Conservation (phyloP, 1,140 invertebrate genomes). For the Caerostris extrusa region DNA sequence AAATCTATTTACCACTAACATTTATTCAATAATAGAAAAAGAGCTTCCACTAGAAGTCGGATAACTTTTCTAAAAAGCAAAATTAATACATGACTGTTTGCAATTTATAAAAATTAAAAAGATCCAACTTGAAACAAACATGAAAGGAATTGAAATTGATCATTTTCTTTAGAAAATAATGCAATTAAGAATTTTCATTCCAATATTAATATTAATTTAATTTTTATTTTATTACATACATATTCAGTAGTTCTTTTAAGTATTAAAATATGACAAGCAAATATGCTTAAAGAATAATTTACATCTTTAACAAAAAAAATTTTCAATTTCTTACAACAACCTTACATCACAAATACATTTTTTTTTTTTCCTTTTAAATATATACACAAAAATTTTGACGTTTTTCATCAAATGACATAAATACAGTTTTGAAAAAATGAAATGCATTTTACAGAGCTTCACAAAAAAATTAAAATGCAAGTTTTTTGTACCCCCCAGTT, state of each 20-base stretch:
- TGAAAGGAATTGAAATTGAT: too few species aligned
- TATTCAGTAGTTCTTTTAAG: too few species aligned
- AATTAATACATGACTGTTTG: too few species aligned
- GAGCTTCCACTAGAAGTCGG: conserved; percentile 9
- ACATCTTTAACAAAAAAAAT: background rate
- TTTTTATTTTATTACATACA: too few species aligned
- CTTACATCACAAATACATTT: background rate
- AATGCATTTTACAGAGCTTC: background rate
- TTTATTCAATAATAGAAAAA: conserved; percentile 38
- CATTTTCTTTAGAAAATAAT: too few species aligned
- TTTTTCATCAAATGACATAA: background rate
- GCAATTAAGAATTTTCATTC: too few species aligned
- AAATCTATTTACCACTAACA: conserved; percentile 45
- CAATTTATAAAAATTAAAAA: too few species aligned
- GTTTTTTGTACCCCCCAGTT: background rate
- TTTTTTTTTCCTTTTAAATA: background rate
- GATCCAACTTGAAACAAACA: too few species aligned
- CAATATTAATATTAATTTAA: too few species aligned
- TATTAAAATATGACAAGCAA: too few species aligned
- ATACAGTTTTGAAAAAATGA: background rate
- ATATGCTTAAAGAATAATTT: background rate
- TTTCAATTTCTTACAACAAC: background rate
- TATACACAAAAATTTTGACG: background rate
- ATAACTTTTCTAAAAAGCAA: background rate
- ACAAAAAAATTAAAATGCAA: background rate